Evolutionary conservation across 2,113 vertebrate genomes (phyloP).

Genomic region (Cephalopholis sonnerati): DNA sequence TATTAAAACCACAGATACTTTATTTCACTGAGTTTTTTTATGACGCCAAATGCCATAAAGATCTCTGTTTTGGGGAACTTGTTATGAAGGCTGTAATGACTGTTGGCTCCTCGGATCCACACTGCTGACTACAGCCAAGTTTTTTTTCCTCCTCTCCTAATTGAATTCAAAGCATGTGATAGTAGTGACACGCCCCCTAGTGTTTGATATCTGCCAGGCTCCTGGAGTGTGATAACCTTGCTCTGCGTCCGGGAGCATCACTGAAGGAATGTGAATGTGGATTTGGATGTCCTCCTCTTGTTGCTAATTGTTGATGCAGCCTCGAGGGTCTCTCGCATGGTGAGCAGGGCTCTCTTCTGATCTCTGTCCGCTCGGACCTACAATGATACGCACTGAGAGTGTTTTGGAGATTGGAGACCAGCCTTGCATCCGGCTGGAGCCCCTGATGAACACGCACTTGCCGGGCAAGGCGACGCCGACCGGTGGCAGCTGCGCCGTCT

Average conservation of each 20-base stretch:
- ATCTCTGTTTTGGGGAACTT: not conserved
- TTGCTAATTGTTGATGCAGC: slow-evolving; percentile 67
- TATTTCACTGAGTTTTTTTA: not conserved
- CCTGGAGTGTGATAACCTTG: slow-evolving; percentile 76
- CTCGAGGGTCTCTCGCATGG: slow-evolving; percentile 49
- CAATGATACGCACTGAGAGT: slow-evolving; percentile 78
- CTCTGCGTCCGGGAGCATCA: slow-evolving; percentile 73
- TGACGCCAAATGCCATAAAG: not conserved
- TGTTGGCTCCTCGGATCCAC: not conserved
- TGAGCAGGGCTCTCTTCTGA: slow-evolving; percentile 61
- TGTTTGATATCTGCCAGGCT: slow-evolving; percentile 58
- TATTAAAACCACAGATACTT: not conserved
- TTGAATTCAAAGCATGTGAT: slow-evolving; percentile 46
- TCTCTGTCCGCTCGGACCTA: slow-evolving; percentile 65
- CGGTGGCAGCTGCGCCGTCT: slow-evolving; percentile 59
- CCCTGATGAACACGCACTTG: slow-evolving; percentile 77
- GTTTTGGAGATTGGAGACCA: slow-evolving; percentile 72
- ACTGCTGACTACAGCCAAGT: slow-evolving; percentile 7
- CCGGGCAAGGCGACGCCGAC: slow-evolving; percentile 79
- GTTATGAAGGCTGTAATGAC: not conserved
- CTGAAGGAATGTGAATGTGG: slow-evolving; percentile 74
- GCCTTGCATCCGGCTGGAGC: slow-evolving; percentile 79
- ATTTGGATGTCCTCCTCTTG: slow-evolving; percentile 55
- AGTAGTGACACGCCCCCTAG: slow-evolving; percentile 82
- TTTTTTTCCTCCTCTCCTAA: not conserved